A percentile compares a stretch with the other conserved stretches of the same genome.
Conservation (phyloP, 1,140 invertebrate species). For the Uloborus diversus region DNA sequence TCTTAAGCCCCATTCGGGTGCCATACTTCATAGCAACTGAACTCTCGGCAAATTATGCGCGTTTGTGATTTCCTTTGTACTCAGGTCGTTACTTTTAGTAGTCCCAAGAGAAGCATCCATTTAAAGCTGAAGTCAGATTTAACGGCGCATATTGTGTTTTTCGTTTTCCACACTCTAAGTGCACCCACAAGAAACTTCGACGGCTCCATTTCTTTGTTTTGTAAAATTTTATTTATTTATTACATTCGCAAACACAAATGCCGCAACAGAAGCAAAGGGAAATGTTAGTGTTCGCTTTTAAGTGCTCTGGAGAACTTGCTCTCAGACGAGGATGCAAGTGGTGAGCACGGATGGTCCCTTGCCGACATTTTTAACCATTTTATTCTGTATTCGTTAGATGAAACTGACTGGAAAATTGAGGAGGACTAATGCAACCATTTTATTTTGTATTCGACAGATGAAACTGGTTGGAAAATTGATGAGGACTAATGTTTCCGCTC, state of each 20-base stretch:
- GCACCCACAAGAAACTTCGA: background rate
- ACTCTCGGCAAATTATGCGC: conserved; percentile 49
- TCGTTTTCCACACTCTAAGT: conserved; percentile 11
- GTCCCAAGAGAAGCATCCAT: conserved; percentile 37
- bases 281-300: background rate
- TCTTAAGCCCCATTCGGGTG: conserved; percentile 22
- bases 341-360: no score
- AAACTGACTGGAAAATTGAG: no score
- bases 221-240: conserved; percentile 30
- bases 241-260: background rate
- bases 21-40: conserved; percentile 39
- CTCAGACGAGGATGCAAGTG: no score
- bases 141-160: conserved; percentile 50
- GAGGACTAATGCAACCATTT: no score
- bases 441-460: no score
- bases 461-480: no score
- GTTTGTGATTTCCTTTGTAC: conserved; percentile 43
- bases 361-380: no score
- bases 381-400: no score
- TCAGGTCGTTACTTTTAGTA: conserved; percentile 46
- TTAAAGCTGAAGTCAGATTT: conserved; percentile 48
- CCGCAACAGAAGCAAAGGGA: background rate
- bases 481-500: no score
- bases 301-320: no score
- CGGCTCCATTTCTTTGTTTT: conserved; percentile 18